Evolutionary conservation across 64 coral and sea anemone genomes (phyloP), one percentile per base, ranked within the genome.

Genomic region (Stichodactyla mertensii): DNA sequence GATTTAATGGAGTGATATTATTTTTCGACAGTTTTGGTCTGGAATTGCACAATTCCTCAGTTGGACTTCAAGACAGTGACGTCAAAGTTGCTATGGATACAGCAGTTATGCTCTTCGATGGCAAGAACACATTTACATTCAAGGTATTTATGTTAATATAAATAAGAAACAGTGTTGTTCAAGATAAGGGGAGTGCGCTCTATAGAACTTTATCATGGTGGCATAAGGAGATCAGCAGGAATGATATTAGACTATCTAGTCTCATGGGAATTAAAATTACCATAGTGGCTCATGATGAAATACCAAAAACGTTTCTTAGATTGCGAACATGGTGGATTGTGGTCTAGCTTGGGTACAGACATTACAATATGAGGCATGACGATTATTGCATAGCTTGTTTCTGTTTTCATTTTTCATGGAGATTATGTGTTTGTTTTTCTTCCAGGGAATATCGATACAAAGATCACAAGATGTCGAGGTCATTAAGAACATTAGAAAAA

Each of bases 21-120:
- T 88, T 85, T 31, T 6, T 78, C 54, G 77, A n/a, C 60, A 95
- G 93, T 56, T 95, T 95, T 91, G 93, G 93, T 55, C 82, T 95
- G 5, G 89, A 95, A 56, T 82, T 87, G 51, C 61, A 14, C n/a
- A 86, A 70, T 16, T 88, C 84, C 9, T 19, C 61, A 13, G 7
- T 92, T 10, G 77, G 88, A 52, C 12, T 95, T 19, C 79, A 87
- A 45, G 54, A 28, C 36, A 83, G 71, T 64, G 55, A 51, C 52
- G 52, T 91, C 51, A 70, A 12, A 26, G 87, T 71, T 13, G 82
- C 45, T 16, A 79, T 85, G 59, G 87, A 91, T 26, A 64, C 86
- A 19, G 51, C 87, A 64, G 59, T 54, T 51, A 54, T 95, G 54
- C 87, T 95, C 9, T 95, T 95, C 71, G 93, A 95, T 56, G 77